Evolutionary conservation across 1,140 invertebrate genomes (phyloP), one percentile per base, ranked within the genome.

Genomic region (Atta texana): DNA sequence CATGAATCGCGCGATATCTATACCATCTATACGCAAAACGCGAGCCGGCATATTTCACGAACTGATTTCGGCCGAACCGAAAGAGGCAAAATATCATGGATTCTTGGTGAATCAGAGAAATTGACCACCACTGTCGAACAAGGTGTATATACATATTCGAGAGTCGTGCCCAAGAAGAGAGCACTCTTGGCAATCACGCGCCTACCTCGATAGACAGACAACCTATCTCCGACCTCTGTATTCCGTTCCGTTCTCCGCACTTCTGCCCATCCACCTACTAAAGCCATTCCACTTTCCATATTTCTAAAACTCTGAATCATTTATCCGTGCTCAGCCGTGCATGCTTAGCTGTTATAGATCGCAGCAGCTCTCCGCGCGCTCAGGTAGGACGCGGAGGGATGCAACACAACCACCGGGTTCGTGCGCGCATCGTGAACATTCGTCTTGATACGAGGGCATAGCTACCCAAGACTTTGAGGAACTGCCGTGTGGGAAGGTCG

Each of bases 251-350:
- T n/a, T 61, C 14, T 66, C 34, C 66, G 49, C n/a, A n/a, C 49
- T 55, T 53, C 34, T 51, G 31, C 84, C 44, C 57, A 76, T n/a
- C 75, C 31, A 31, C 72, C 66, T 74, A 89, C 63, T 75, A 24
- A 86, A 82, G 68, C 89, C 86, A 92, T 91, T 92, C 88, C 91
- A 92, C 91, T 93, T 93, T 92, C 89, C 90, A 88, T 90, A 92
- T 92, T 92, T 92, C 90, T 87, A 89, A 92, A 92, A 92, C 87
- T 91, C 91, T 92, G 91, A 92, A 92, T 92, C 91, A 92, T 92
- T 92, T 92, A 92, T 92, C 88, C 91, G 59, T 90, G 91, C 75
- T 90, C 91, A 90, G 85, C 88, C 91, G 88, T 92, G 91, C 91
- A 90, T 87, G 90, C 76, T 86, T 87, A 71, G 76, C 89, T 64